phyloP scores from a whole-genome alignment of 2,888 invertebrate species.

The Nudaria mundana region DNA sequence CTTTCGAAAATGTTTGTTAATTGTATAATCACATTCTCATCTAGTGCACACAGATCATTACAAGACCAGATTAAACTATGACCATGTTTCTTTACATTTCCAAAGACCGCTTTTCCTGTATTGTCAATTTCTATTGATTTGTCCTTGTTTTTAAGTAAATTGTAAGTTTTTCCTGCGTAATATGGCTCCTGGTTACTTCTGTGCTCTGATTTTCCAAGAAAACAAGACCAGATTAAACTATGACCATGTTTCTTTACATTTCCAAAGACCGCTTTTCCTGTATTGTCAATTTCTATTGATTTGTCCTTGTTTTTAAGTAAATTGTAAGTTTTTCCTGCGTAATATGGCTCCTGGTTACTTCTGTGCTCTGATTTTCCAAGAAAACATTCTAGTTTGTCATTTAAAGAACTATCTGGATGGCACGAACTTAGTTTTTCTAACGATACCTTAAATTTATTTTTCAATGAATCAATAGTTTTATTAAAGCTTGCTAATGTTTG shows the following conservation, averaged over 20 bases:
- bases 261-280: background rate
- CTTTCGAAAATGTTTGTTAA: no score
- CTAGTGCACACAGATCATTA: no score
- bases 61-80: background rate
- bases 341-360: slow-evolving; percentile 7
- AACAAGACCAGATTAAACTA: background rate
- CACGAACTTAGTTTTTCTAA: background rate
- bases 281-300: background rate
- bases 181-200: slow-evolving; percentile 5
- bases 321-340: background rate
- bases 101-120: background rate
- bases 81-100: background rate
- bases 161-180: slow-evolving; percentile 1
- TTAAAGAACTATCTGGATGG: background rate
- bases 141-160: background rate
- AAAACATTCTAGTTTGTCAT: slow-evolving; percentile 2
- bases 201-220: slow-evolving; percentile 9
- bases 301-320: background rate
- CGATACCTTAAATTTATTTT: background rate
- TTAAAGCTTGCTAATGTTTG: background rate
- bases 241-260: background rate
- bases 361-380: slow-evolving; percentile 7
- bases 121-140: background rate
- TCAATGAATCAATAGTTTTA: background rate
- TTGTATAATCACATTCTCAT: no score